Conservation (phyloP, 1,140 invertebrate genomes). For the Aporrectodea caliginosa region DNA sequence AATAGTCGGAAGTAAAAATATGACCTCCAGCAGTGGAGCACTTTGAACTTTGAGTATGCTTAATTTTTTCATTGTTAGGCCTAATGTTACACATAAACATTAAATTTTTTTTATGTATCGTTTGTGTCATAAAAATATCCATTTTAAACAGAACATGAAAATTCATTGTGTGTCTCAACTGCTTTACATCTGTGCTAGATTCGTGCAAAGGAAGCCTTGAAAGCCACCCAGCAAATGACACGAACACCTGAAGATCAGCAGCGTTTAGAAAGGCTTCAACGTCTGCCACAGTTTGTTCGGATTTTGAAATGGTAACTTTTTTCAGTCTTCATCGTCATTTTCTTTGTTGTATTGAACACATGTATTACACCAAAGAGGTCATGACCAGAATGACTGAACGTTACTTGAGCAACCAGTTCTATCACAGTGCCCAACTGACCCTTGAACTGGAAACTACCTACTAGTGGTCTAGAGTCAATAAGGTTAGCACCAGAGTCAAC, state of each 20-base stretch:
- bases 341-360: too few species aligned
- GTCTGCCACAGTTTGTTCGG: background rate
- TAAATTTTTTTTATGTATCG: background rate
- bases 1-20: background rate
- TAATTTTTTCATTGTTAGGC: background rate
- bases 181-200: background rate
- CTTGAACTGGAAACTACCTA: too few species aligned
- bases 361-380: too few species aligned
- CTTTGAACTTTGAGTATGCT: background rate
- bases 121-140: too few species aligned
- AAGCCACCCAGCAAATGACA: background rate
- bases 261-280: background rate
- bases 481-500: too few species aligned
- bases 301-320: background rate
- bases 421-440: too few species aligned
- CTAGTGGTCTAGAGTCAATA: too few species aligned
- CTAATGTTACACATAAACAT: too few species aligned
- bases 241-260: background rate
- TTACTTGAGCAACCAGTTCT: too few species aligned
- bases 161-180: background rate
- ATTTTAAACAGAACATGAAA: too few species aligned
- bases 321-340: too few species aligned
- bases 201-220: background rate
- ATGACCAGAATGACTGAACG: too few species aligned
- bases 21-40: background rate